Base-by-base conservation (phyloP, 2,113 vertebrate genomes). In the Ariopsis seemanni region DNA sequence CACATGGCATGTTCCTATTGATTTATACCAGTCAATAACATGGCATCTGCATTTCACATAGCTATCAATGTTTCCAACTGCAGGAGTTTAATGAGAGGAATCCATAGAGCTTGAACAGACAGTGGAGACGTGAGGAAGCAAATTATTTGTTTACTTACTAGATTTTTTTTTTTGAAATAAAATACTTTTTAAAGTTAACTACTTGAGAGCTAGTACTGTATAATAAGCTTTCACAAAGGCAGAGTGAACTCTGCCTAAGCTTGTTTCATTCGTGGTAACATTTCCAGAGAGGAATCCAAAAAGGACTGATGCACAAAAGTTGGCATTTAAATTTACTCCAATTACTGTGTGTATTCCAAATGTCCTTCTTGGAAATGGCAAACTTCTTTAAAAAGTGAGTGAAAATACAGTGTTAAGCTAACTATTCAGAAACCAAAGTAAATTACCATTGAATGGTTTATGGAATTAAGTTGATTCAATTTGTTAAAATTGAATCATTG, bases 1-100 rank as follows among this genome's bases (percentile, higher is more conserved):
- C 62, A 5, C 17, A 57, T 27, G 83, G 81, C 57, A 74, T 69
- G 53, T 81, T 88, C 63, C 30, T 67, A 86, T 88, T 52, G 89
- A 90, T 90, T 75, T 15, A 7, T 48, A 52, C 15, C 30, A 74
- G 83, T 88, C 87, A 25, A 88, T 90, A 63, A 53, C 53, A 85
- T 86, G 72, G 82, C 57, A 34, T 81, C 85, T 85, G 67, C 53
- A 67, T 88, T 81, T 87, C 79, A 82, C 55, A 74, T 67, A 30
- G 74, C 57, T 63, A 86, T 69, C 18, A n/a, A 18, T 53, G 27
- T 27, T 34, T 80, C n/a, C 52, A 79, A 52, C 15, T n/a, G 83
- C 30, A 63, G 34, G 52, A 63, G 62, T 50, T 79, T 89, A 84
- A 87, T 27, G 30, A 81, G 6, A 10, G 20, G 5, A 34, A 85